Percentiles rank a stretch among this genome's conserved stretches.
These are phyloP conservation scores for Clarias pachynema DNA, from an alignment of 2,797 vertebrate genomes.

Conservation along the genomic window DNA sequence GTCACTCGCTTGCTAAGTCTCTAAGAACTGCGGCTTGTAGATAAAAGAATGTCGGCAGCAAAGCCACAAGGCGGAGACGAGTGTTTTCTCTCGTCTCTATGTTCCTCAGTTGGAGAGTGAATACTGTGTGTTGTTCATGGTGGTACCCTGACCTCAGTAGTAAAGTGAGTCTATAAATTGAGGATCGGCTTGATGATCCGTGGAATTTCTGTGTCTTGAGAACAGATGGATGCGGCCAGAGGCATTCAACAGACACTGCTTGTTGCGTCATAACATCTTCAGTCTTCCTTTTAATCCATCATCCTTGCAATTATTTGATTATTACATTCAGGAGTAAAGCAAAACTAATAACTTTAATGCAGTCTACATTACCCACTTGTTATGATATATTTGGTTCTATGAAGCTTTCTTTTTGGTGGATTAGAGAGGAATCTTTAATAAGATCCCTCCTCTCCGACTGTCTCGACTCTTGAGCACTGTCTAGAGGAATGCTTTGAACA, in stretches of 20 bases:
- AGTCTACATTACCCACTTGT: background rate
- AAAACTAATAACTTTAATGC: background rate
- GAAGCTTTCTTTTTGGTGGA: slow-evolving; percentile 72
- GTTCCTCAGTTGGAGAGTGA: slow-evolving; percentile 21
- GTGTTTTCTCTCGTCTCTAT: slow-evolving; percentile 43
- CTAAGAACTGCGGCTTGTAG: slow-evolving; percentile 47
- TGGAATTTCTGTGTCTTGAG: slow-evolving; percentile 64
- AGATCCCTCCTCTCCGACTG: slow-evolving; percentile 67
- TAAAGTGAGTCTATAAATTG: slow-evolving; percentile 67
- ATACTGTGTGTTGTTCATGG: slow-evolving; percentile 59
- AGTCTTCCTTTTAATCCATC: background rate
- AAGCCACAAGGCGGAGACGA: slow-evolving; percentile 34
- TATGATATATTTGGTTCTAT: slow-evolving; percentile 53
- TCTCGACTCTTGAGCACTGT: slow-evolving; percentile 69
- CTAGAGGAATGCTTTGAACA: slow-evolving; percentile 70
- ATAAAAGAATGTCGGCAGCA: slow-evolving; percentile 33
- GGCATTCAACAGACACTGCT: slow-evolving; percentile 58
- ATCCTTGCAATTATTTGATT: slow-evolving; percentile 8
- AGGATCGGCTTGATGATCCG: slow-evolving; percentile 64
- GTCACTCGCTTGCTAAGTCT: slow-evolving; percentile 56
- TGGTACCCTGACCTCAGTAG: slow-evolving; percentile 65
- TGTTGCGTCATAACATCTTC: slow-evolving; percentile 13
- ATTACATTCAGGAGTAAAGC: background rate
- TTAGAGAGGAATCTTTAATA: slow-evolving; percentile 78
- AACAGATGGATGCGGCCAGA: slow-evolving; percentile 63